Evolutionary conservation across 2,113 vertebrate genomes (phyloP), one percentile per base, ranked within the genome.

Genomic region (Isurus oxyrinchus): DNA sequence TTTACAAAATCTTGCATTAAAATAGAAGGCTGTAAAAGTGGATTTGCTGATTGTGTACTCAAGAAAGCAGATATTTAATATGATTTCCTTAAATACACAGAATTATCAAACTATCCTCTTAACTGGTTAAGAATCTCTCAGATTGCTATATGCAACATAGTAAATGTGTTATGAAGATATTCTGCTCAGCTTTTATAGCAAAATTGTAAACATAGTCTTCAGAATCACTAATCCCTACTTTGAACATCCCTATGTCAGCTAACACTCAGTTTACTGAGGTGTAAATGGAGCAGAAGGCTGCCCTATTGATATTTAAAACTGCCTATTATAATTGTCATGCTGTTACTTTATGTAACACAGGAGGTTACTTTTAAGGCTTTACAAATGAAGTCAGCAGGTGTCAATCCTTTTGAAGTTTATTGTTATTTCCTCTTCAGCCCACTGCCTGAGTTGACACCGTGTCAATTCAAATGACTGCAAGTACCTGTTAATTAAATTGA

Each of bases 321-420:
- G 11, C 57, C n/a, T 91, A 2, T 53, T 72, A 31, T 31, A 53
- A 53, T 72, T 72, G 94, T 23, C 66, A 95, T 31, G 94, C 49
- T 27, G 40, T 27, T 69, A 69, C 44, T 44, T 69, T 69, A 49
- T 44, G 94, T 66, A 94, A 55, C 91, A 94, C 63, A 67, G n/a
- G 61, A 44, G 93, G 63, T 72, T 95, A 67, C 44, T 27, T 95
- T 95, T 72, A 31, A 49, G n/a, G 25, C 67, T 72, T 31, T 49
- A 14, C 66, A 63, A 67, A 53, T 67, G 5, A 72, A 72, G 14
- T 94, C 93, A 94, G 87, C 87, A 90, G 91, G 61, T 67, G 40
- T 94, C 61, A 40, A 67, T 94, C 59, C 16, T 94, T 67, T 95
- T 72, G 44, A 53, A 95, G 66, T 72, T 69, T 72, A 55, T 95